Evolutionary conservation across 1,140 invertebrate species (phyloP).

Genomic region (Oreohelix idahoensis): DNA sequence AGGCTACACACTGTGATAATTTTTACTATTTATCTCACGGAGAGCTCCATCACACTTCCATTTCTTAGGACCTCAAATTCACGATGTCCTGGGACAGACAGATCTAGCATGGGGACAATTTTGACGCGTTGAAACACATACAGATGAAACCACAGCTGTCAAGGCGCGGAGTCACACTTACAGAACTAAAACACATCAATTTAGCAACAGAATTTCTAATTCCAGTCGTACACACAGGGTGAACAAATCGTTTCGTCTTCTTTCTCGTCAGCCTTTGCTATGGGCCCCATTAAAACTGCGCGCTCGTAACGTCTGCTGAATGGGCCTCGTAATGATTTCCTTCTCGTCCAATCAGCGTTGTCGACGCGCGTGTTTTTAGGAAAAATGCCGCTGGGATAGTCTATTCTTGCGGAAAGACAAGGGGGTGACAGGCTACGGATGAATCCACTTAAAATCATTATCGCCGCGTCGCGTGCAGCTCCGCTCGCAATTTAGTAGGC

Average conservation of each 20-base stretch:
- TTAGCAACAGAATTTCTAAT: not conserved
- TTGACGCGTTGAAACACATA: not conserved
- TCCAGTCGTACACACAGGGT: not conserved
- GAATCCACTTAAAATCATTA: not conserved
- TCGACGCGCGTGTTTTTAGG: conserved; percentile 1
- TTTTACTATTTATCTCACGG: no score
- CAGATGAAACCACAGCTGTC: not conserved
- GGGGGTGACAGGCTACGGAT: not conserved
- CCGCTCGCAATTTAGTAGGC: not conserved
- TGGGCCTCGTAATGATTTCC: conserved; percentile 10
- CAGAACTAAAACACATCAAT: not conserved
- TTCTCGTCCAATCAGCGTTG: conserved; percentile 4
- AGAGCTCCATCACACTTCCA: no score
- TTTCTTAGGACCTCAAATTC: no score
- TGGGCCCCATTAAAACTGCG: not conserved
- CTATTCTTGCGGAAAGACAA: not conserved
- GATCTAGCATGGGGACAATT: no score
- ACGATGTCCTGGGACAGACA: no score
- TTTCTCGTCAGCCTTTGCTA: not conserved
- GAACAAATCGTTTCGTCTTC: not conserved
- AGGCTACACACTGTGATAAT: no score
- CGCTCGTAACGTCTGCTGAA: not conserved
- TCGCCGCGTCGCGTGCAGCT: no score
- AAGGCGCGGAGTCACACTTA: not conserved
- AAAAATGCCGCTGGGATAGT: not conserved